Conservation (phyloP, 2,888 invertebrate genomes). For the Drosophila mulleri region DNA sequence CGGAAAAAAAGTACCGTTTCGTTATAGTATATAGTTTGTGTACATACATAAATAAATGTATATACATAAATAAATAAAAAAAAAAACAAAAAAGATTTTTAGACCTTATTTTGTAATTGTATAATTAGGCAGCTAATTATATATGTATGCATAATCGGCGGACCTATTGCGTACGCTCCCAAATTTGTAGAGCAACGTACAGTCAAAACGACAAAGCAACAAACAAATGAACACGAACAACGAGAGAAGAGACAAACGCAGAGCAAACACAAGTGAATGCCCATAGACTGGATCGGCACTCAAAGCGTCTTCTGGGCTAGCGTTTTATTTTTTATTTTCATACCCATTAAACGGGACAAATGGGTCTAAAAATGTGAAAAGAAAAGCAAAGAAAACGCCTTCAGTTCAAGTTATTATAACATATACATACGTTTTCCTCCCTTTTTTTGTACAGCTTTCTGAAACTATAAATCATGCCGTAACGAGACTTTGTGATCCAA, state of each 20-base stretch:
- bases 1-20: not conserved
- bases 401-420: not conserved
- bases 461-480: not conserved
- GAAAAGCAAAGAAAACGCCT: not conserved
- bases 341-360: constrained; percentile 9
- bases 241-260: constrained; percentile 13
- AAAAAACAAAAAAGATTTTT: too few relatives aligned
- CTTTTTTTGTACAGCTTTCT: not conserved
- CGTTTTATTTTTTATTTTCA: not conserved
- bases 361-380: constrained; percentile 8
- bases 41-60: too few relatives aligned
- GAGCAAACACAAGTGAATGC: constrained; percentile 41
- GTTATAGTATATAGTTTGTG: too few relatives aligned
- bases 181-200: constrained; percentile 35
- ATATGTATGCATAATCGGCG: constrained; percentile 7
- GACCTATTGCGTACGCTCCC: constrained; percentile 10
- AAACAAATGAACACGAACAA: constrained; percentile 13
- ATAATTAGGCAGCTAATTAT: constrained; percentile 5
- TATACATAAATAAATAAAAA: too few relatives aligned
- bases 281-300: constrained; percentile 24
- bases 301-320: constrained; percentile 19
- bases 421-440: not conserved
- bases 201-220: constrained; percentile 16
- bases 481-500: not conserved
- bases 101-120: constrained; percentile 2